Evolutionary conservation across 2,113 vertebrate genomes (phyloP).

Genomic region (Trematomus loennbergii): DNA sequence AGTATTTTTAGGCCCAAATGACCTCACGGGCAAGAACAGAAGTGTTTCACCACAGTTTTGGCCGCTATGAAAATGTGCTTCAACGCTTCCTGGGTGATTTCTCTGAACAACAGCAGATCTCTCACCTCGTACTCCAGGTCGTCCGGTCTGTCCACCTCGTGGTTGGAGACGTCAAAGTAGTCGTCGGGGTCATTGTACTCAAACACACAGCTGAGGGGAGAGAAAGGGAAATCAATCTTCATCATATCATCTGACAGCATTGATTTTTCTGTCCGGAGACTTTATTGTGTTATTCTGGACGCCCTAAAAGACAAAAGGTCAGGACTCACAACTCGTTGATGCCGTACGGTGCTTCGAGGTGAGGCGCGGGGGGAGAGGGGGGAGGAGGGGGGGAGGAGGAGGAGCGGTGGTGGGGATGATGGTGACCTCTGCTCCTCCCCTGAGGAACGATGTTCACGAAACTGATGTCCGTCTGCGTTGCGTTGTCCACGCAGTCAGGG

Average conservation of each 20-base stretch:
- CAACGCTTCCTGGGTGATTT: too few relatives aligned
- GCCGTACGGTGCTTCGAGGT: conserved; percentile 80
- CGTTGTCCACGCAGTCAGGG: conserved; percentile 85
- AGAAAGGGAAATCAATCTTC: not conserved
- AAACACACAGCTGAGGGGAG: conserved; percentile 78
- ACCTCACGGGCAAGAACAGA: too few relatives aligned
- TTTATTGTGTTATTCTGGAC: not conserved
- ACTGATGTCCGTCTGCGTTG: conserved; percentile 91
- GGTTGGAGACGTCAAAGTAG: conserved; percentile 85
- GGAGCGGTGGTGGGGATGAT: conserved; percentile 28
- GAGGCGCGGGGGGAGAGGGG: conserved; percentile 80
- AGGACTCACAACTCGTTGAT: conserved; percentile 51
- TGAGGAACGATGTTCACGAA: conserved; percentile 86
- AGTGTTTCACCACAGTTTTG: too few relatives aligned
- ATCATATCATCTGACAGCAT: not conserved
- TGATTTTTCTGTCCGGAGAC: not conserved
- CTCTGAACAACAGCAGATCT: not conserved
- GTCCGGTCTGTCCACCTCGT: conserved; percentile 86
- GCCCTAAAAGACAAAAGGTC: not conserved
- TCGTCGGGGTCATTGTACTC: conserved; percentile 87
- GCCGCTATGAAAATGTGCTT: too few relatives aligned
- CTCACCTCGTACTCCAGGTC: conserved; percentile 90
- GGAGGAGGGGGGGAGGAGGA: conserved; percentile 35
- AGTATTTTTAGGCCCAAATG: too few relatives aligned
- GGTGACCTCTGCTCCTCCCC: conserved; percentile 69